Evolutionary conservation across 2,888 invertebrate genomes (phyloP), one percentile per base, ranked within the genome.

Genomic region (Acleris sparsana): DNA sequence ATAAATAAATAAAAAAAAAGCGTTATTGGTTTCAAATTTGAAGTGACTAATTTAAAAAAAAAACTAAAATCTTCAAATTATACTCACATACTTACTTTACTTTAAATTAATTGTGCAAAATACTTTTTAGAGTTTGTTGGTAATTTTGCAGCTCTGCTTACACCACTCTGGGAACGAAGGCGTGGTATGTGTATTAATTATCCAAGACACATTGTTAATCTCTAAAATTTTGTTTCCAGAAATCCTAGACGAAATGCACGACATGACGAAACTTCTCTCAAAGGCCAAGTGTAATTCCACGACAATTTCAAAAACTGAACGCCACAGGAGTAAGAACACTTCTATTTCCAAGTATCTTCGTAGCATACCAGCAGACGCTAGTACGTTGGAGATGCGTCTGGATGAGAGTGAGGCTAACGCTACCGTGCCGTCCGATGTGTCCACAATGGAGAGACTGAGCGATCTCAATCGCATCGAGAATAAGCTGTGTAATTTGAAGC

Each of bases 401-500:
- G 80, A 84, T 51, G 76, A 80, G 6, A 77, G 77, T 51, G 72
- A 62, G 1, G 70, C 69, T 4, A 13, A 39, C 39, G 39, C 77
- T 2, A 83, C 87, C 0, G 82, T 80, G 39, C 86, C 85, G 0
- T 89, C 91, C 0, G 82, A 85, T 73, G 80, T 92, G 1, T 83
- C 82, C 4, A 93, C 92, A 7, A 76, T 90, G 48, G 93, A 93
- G 70, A 82, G 93, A 71, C 80, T 93, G n/a, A 85, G 79, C 53
- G 93, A 93, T 72, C 79, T 93, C 20, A 84, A 92, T 70, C 79
- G 86, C 16, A 82, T 93, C 1, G 90, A 93, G 67, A 86, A 82
- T 67, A 92, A 85, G 75, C 68, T 93, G 29, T 85, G 79, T 48
- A 83, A 84, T 73, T 78, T 93, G 25, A 88, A 85, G 72, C 72